These are phyloP conservation scores for Rhinogobio ventralis DNA, from an alignment of 2,797 vertebrate genomes.

Conservation along the genomic window DNA sequence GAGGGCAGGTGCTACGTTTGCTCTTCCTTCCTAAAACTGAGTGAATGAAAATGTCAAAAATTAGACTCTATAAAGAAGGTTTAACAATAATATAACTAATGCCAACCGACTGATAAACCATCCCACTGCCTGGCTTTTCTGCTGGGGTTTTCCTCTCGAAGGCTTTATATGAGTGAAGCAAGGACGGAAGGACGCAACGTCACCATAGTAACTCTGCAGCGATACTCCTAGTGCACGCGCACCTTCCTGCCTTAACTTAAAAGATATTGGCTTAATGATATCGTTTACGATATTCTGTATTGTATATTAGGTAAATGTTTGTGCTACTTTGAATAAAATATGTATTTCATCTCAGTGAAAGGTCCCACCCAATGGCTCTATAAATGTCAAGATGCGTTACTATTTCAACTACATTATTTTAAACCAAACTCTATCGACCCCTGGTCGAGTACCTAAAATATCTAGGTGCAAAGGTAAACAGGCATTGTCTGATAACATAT, in stretches of 20 bases:
- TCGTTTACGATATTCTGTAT: not conserved
- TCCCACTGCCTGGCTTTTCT: constrained; percentile 60
- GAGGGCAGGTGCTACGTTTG: constrained; percentile 75
- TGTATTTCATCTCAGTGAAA: not conserved
- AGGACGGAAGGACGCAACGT: constrained; percentile 75
- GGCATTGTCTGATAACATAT: constrained; percentile 57
- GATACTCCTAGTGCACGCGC: constrained; percentile 38
- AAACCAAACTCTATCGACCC: not conserved
- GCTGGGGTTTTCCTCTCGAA: constrained; percentile 53
- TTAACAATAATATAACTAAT: not conserved
- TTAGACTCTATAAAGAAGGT: not conserved
- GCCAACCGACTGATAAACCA: constrained; percentile 39
- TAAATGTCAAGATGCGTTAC: not conserved
- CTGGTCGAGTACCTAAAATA: constrained; percentile 7
- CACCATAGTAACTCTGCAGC: constrained; percentile 61
- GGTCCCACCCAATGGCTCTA: not conserved
- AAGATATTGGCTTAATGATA: not conserved
- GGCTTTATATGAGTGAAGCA: constrained; percentile 72
- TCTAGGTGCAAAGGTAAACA: constrained; percentile 59
- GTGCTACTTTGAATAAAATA: not conserved
- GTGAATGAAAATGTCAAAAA: constrained; percentile 35
- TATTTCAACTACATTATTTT: not conserved
- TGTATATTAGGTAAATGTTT: not conserved
- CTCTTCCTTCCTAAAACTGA: constrained; percentile 27
- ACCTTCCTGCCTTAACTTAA: not conserved